Percentiles rank a stretch among this genome's conserved stretches.
phyloP scores from a whole-genome alignment of 2,113 vertebrate genomes.

The Podilymbus podiceps region DNA sequence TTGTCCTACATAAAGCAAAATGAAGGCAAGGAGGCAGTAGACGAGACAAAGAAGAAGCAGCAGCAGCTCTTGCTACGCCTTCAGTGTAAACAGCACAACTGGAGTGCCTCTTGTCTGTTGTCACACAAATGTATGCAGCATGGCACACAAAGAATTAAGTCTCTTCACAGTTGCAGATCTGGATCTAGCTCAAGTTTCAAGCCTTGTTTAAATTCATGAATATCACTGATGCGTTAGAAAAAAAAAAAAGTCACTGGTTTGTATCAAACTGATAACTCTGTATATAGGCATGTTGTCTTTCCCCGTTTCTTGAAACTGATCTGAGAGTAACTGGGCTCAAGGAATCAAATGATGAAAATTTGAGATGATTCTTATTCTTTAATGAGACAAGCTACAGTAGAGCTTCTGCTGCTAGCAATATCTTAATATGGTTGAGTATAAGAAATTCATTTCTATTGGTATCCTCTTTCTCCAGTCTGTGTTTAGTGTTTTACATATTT shows the following conservation, averaged over 20 bases:
- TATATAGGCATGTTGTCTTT: accelerated
- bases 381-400: neutral
- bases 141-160: neutral
- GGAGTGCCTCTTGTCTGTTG: neutral
- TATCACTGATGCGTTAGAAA: neutral
- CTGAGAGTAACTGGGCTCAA: neutral
- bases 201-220: neutral
- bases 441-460: neutral
- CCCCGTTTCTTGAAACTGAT: neutral
- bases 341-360: neutral
- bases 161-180: neutral
- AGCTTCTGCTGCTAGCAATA: neutral
- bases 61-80: neutral
- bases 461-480: neutral
- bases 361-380: neutral
- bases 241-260: neutral
- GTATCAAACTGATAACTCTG: neutral
- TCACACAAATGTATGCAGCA: neutral
- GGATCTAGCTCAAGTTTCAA: neutral
- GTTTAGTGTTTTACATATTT: neutral
- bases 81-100: neutral
- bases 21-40: neutral
- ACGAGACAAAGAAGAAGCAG: neutral
- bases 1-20: neutral
- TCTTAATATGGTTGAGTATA: neutral